Conservation (phyloP, 1,140 invertebrate genomes). For the Lutraria rhynchaena region DNA sequence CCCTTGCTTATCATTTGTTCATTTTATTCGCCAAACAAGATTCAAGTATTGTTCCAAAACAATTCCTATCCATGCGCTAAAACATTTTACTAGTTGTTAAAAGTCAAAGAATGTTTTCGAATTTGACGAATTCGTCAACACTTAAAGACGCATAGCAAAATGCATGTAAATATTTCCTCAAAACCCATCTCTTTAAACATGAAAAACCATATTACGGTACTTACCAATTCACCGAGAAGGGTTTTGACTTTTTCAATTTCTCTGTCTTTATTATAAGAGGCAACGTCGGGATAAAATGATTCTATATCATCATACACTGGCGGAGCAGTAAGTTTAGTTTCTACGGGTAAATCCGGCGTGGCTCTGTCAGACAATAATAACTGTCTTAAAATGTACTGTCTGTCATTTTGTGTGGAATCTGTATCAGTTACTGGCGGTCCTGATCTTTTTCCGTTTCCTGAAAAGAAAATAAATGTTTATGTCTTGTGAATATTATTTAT, state of each 20-base stretch:
- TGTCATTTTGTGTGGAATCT: constrained; percentile 32
- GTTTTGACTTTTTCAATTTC: constrained; percentile 31
- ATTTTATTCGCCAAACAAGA: no score
- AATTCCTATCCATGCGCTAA: no score
- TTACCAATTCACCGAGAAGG: constrained; percentile 30
- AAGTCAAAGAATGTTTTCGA: no score
- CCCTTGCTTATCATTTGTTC: no score
- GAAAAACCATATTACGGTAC: neutral
- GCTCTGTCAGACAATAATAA: constrained; percentile 37
- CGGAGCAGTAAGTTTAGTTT: neutral
- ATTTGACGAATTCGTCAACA: no score
- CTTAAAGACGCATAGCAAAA: no score
- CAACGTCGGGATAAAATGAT: constrained; percentile 34
- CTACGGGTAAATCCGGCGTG: neutral
- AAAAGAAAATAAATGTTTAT: constrained; percentile 3
- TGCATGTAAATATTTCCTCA: no score
- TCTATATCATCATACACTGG: constrained; percentile 29
- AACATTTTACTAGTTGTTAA: no score
- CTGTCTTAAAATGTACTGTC: constrained; percentile 43
- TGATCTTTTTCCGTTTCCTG: constrained; percentile 53
- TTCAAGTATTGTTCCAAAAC: no score
- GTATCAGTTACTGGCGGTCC: constrained; percentile 6
- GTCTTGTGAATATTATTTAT: no score
- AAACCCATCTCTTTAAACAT: no score
- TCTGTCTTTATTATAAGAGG: constrained; percentile 7